Base-by-base conservation (phyloP, 2,113 vertebrate genomes). In the Datnioides undecimradiatus region DNA sequence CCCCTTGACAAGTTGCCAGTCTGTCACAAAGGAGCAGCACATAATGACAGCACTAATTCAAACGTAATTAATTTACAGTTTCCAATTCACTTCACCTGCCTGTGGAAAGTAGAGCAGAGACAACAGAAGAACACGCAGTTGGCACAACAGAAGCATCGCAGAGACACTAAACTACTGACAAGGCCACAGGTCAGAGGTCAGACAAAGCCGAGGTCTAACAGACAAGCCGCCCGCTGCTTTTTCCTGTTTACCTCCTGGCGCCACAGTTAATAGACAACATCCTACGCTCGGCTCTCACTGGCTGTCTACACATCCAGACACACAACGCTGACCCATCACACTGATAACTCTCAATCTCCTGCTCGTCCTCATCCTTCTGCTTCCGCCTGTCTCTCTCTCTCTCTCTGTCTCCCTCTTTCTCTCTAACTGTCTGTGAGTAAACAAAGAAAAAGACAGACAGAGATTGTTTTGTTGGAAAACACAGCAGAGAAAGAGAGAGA, bases 131-230 rank as follows among this genome's bases (percentile, higher is more conserved):
- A n/a, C 19, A 54, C 33, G 4, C n/a, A 31, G 57, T 64, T 33
- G 49, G 29, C 1, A 17, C 2, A 46, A 11, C 36, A n/a, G 45
- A 40, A 38, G 6, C 3, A 29, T 49, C 4, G 21, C 21, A 66
- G 3, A 27, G 21, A 43, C 2, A 13, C 33, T 51, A 43, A 25
- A 81, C 72, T 10, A 67, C 6, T 10, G 31, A 8, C 11, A 1
- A 45, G 41, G 41, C 68, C 21, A 81, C 16, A 54, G 52, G 51
- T 63, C 31, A 79, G 45, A 77, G 65, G 73, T 88, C 79, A 77
- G 29, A 6, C 27, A 38, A 25, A 55, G 14, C 7, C 12, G 14
- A 36, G 13, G 31, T 70, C 62, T 43, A 16, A 48, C 57, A 52
- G 77, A 38, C 74, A 68, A 62, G 19, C 48, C 57, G 70, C 69